A percentile compares a stretch with the other conserved stretches of the same genome.
These are phyloP conservation scores for Aethes cnicana DNA, from an alignment of 2,888 invertebrate species.

Conservation along the genomic window DNA sequence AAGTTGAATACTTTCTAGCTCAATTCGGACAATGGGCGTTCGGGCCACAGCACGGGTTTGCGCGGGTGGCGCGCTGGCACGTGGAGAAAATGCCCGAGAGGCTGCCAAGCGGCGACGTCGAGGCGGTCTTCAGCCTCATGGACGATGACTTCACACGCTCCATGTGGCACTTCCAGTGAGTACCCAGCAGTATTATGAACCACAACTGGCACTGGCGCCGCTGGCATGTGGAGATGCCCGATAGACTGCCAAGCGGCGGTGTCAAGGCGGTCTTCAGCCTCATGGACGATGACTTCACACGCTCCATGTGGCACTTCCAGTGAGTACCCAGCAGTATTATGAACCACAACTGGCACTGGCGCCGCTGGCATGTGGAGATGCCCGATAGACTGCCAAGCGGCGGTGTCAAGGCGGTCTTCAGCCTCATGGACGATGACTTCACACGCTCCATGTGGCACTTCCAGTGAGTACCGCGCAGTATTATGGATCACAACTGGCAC, in stretches of 20 bases:
- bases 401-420: conserved; percentile 95
- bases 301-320: conserved; percentile 97
- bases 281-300: conserved; percentile 95
- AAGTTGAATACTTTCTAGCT: too few species aligned
- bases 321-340: conserved; percentile 79
- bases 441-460: conserved; percentile 97
- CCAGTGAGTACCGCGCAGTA: conserved; percentile 84
- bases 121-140: conserved; percentile 94
- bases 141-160: conserved; percentile 95
- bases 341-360: too few species aligned
- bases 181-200: too few species aligned
- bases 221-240: conserved; percentile 95
- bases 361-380: conserved; percentile 95
- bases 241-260: conserved; percentile 93
- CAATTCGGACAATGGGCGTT: conserved; percentile 97
- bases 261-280: conserved; percentile 95
- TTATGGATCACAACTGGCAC: too few species aligned
- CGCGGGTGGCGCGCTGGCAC: conserved; percentile 95
- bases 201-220: too few species aligned
- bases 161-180: conserved; percentile 96
- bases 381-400: conserved; percentile 94
- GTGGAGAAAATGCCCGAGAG: conserved; percentile 94
- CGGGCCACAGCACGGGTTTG: conserved; percentile 98
- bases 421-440: conserved; percentile 95
- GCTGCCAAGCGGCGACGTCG: conserved; percentile 94